Percentiles rank a stretch among this genome's conserved stretches.
phyloP scores from a whole-genome alignment of 2,113 vertebrate species.

The Myxocyprinus asiaticus region DNA sequence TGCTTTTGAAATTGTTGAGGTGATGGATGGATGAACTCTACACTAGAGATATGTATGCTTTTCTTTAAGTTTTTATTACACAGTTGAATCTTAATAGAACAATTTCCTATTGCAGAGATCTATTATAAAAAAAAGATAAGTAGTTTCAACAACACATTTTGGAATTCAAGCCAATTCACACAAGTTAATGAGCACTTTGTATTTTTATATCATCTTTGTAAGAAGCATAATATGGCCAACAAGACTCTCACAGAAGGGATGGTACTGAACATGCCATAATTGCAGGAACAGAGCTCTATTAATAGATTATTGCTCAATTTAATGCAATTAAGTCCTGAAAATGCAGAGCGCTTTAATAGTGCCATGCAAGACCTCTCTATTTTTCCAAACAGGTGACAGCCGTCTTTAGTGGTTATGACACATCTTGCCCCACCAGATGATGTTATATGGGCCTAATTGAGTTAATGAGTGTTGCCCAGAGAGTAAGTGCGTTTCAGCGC shows the following conservation, averaged over 20 bases:
- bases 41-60: too few relatives aligned
- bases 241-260: constrained; percentile 43
- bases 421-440: constrained; percentile 65
- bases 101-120: too few relatives aligned
- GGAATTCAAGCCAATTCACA: too few relatives aligned
- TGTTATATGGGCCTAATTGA: constrained; percentile 63
- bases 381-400: constrained; percentile 72
- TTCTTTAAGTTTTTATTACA: too few relatives aligned
- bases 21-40: too few relatives aligned
- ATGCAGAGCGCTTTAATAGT: constrained; percentile 43
- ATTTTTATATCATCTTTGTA: not conserved
- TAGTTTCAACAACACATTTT: too few relatives aligned
- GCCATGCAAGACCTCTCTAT: constrained; percentile 39
- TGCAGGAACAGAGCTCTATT: constrained; percentile 73
- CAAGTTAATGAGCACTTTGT: too few relatives aligned
- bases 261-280: constrained; percentile 62
- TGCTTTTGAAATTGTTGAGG: not conserved
- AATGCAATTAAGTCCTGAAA: constrained; percentile 65
- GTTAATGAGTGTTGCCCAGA: constrained; percentile 66
- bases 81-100: too few relatives aligned
- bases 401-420: constrained; percentile 71
- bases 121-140: too few relatives aligned
- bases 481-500: constrained; percentile 57
- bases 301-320: constrained; percentile 65
- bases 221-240: constrained; percentile 8